A percentile compares a stretch with the other conserved stretches of the same genome.
These are phyloP conservation scores for Pammene fasciana DNA, from an alignment of 2,888 invertebrate genomes.

Conservation along the genomic window DNA sequence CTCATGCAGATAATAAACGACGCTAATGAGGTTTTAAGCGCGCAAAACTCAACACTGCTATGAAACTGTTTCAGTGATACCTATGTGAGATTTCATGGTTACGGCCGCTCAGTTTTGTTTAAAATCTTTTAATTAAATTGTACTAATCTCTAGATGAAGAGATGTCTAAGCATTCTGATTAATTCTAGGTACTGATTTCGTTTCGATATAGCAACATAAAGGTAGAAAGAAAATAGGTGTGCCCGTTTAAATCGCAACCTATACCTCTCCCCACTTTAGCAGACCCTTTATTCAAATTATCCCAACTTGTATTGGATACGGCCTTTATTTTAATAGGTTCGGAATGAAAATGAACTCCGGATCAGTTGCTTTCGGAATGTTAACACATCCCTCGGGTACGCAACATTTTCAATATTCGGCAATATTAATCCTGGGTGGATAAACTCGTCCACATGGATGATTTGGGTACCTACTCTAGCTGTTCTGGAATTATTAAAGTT, in stretches of 20 bases:
- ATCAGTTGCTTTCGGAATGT: conserved; percentile 1
- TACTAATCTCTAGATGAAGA: too few relatives aligned
- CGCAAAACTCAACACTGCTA: too few relatives aligned
- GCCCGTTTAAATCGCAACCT: neutral
- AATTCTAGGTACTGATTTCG: too few relatives aligned
- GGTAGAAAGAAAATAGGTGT: too few relatives aligned
- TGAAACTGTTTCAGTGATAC: too few relatives aligned
- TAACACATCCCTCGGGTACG: neutral
- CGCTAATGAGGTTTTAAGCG: too few relatives aligned
- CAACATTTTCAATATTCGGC: conserved; percentile 27
- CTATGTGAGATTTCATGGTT: too few relatives aligned
- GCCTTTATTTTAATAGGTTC: conserved; percentile 19
- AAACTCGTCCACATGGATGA: neutral
- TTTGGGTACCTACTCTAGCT: neutral
- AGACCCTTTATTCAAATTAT: conserved; percentile 22
- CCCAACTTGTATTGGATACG: conserved; percentile 13
- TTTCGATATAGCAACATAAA: too few relatives aligned
- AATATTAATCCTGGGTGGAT: conserved; percentile 10
- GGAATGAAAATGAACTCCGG: conserved; percentile 1
- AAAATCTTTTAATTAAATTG: too few relatives aligned
- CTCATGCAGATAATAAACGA: too few relatives aligned
- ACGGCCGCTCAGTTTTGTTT: too few relatives aligned
- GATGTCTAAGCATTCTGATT: too few relatives aligned
- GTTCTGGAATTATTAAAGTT: conserved; percentile 1
- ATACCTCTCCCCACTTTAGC: neutral